Conservation (phyloP, 2,113 vertebrate genomes). For the Heterochromis multidens region DNA sequence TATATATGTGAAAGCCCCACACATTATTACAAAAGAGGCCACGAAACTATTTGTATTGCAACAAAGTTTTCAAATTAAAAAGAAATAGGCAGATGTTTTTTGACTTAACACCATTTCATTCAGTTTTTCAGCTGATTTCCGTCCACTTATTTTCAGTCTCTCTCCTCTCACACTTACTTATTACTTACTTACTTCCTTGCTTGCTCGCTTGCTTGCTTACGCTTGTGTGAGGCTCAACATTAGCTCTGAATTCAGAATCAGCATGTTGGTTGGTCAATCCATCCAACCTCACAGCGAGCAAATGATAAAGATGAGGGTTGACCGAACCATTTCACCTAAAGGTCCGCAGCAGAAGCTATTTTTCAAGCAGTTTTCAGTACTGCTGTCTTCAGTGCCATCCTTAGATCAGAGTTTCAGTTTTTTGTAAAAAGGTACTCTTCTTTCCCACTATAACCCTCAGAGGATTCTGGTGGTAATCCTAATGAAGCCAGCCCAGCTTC, state of each 20-base stretch:
- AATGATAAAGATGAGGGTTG: neutral
- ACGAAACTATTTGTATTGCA: too few relatives aligned
- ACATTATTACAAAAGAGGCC: neutral
- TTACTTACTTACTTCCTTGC: too few relatives aligned
- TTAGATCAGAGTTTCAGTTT: neutral
- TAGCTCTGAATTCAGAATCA: neutral
- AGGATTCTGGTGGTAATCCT: neutral
- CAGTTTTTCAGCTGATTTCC: neutral
- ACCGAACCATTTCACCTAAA: neutral
- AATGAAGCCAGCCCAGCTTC: neutral
- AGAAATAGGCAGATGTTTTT: neutral
- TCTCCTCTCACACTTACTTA: neutral
- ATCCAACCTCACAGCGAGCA: too few relatives aligned
- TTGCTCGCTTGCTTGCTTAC: too few relatives aligned
- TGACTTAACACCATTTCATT: neutral
- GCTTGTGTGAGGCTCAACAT: neutral
- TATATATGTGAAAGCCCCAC: neutral
- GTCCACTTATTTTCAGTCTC: neutral
- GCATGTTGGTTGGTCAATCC: neutral
- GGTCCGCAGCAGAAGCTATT: neutral
- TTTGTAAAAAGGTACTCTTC: neutral
- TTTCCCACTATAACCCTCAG: neutral
- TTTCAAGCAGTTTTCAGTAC: neutral
- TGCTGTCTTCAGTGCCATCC: neutral
- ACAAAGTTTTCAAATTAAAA: neutral